Base-by-base conservation (phyloP, 2,113 vertebrate species). In the Platysteira castanea region DNA sequence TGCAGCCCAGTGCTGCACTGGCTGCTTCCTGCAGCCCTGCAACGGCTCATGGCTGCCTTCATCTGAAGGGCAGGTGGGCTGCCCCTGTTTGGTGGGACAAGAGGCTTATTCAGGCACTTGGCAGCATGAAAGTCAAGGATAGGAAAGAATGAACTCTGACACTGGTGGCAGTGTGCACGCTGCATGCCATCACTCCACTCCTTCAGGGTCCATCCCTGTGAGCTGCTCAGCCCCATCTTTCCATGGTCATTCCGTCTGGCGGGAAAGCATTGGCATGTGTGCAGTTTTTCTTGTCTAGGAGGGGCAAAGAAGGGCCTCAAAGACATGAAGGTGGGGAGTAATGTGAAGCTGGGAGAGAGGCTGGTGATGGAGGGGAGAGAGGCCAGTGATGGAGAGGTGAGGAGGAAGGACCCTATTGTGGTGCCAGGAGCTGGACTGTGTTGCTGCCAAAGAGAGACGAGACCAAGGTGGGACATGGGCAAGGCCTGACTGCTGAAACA, bases 161-260 rank as follows among this genome's bases (percentile, higher is more conserved):
- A 3, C 3, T 21, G 18, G 18, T 5, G 7, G 21, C 35, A 37
- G 26, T 8, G 10, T 0, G 0, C 8, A 4, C 37, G 18, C 52
- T 37, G 10, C 3, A 7, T 59, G 56, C 6, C 4, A 20, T 24
- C 23, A 37, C 3, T 14, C 13, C 15, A 31, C 12, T 52, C 8
- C 41, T 75, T 33, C 42, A 49, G 31, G 8, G 23, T 37, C 33
- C 9, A 6, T 10, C 20, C 42, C 13, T 19, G 13, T 17, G 35
- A 61, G 22, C 13, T 27, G 7, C 63, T 52, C 22, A 42, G 6
- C 2, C 20, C 9, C 11, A 4, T 42, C 20, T 35, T 13, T 11
- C 23, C 12, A 7, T 1, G 2, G 7, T 5, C 4, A 8, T 31
- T 28, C 33, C 22, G 31, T 13, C 18, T 42, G 23, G 4, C 10